Conservation (phyloP, 2,797 vertebrate species). For the Cottoperca gobio region DNA sequence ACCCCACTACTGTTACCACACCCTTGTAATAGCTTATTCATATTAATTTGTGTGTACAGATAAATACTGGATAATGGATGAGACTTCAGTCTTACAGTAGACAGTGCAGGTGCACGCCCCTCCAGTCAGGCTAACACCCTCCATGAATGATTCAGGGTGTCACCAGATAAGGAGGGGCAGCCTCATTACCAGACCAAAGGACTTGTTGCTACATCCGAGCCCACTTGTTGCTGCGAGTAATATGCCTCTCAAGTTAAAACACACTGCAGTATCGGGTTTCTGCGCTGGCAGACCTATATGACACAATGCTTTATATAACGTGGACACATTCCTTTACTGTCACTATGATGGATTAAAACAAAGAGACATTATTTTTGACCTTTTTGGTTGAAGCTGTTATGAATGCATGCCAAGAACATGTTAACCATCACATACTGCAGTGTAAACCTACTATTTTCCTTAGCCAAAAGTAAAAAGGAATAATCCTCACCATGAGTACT, state of each 20-base stretch:
- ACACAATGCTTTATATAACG: constrained; percentile 17
- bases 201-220: constrained; percentile 66
- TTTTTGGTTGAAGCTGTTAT: background rate
- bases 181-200: constrained; percentile 68
- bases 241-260: constrained; percentile 28
- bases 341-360: background rate
- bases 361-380: background rate
- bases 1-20: constrained; percentile 23
- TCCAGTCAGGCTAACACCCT: constrained; percentile 40
- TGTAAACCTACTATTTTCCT: background rate
- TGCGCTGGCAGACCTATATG: constrained; percentile 10
- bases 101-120: constrained; percentile 44
- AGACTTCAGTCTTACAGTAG: constrained; percentile 51
- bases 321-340: constrained; percentile 39
- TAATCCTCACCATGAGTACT: constrained; percentile 69
- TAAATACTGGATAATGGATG: constrained; percentile 72
- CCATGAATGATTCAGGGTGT: constrained; percentile 78
- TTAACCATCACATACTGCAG: background rate
- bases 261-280: constrained; percentile 28
- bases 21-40: constrained; percentile 52
- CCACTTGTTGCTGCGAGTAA: constrained; percentile 50
- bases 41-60: constrained; percentile 46
- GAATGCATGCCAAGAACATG: background rate
- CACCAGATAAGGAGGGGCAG: constrained; percentile 58
- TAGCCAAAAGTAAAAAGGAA: background rate